Evolutionary conservation across 2,797 vertebrate genomes (phyloP).

Genomic region (Ctenopoma kingsleyae): DNA sequence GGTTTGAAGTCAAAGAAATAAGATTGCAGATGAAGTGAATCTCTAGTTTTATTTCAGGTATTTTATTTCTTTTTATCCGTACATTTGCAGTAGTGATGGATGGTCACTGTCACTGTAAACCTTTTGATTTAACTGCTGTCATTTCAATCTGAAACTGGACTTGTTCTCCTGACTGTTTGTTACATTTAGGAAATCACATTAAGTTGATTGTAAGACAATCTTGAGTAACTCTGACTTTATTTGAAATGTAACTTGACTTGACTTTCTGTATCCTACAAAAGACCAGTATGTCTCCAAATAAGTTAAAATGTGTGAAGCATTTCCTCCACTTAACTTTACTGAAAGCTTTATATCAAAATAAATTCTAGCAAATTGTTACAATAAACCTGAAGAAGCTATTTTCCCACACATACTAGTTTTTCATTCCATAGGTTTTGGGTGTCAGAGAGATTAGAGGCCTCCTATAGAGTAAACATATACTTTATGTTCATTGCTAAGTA

Average conservation of each 20-base stretch:
- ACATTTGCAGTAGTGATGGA: background rate
- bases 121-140: background rate
- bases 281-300: background rate
- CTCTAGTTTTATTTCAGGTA: background rate
- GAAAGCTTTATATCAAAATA: background rate
- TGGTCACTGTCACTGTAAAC: background rate
- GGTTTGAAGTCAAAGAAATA: background rate
- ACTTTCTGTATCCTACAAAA: background rate
- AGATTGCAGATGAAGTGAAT: background rate
- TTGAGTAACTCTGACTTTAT: background rate
- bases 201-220: background rate
- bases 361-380: background rate
- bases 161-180: background rate
- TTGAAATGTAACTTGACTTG: conserved; percentile 1
- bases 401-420: background rate
- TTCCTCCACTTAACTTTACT: background rate
- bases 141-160: background rate
- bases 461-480: conserved; percentile 29
- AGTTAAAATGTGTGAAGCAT: background rate
- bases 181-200: background rate
- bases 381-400: background rate
- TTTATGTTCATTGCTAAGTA: background rate
- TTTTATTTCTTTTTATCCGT: background rate
- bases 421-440: background rate
- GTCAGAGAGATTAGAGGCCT: background rate